Evolutionary conservation across 2,113 vertebrate genomes (phyloP).

Genomic region (Chloebia gouldiae): DNA sequence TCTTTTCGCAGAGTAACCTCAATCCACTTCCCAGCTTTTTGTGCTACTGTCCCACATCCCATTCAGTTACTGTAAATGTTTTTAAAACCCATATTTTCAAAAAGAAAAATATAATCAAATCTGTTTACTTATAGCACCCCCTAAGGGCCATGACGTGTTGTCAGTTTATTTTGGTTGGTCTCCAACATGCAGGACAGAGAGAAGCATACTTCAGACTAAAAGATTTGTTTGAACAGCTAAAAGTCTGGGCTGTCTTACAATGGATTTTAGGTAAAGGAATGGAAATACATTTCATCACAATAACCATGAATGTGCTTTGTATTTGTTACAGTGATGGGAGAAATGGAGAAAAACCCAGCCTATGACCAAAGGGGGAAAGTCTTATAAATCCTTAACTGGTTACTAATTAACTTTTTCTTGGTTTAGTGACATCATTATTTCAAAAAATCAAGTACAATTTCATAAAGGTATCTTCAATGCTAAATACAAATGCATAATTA

Average conservation of each 20-base stretch:
- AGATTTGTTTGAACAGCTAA: not conserved
- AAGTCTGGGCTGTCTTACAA: not conserved
- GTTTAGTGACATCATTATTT: not conserved
- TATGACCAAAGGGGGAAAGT: not conserved
- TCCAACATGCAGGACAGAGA: not conserved
- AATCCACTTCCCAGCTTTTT: not conserved
- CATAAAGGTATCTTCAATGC: not conserved
- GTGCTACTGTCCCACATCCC: not conserved
- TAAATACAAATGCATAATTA: not conserved
- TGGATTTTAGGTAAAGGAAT: not conserved
- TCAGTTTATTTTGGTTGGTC: not conserved
- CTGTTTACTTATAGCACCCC: not conserved
- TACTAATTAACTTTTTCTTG: not conserved
- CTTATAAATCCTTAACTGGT: not conserved
- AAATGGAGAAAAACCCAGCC: not conserved
- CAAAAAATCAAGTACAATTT: not conserved
- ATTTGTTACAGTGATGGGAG: not conserved
- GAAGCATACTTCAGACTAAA: not conserved
- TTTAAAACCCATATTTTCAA: not conserved
- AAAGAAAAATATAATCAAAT: not conserved
- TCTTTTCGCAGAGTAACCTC: not conserved
- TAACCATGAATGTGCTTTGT: not conserved
- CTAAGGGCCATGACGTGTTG: accelerated
- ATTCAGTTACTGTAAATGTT: not conserved
- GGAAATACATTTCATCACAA: not conserved